Percentiles rank a stretch among this genome's conserved stretches.
Conservation (phyloP, 2,113 vertebrate species). For the Miniopterus natalensis region DNA sequence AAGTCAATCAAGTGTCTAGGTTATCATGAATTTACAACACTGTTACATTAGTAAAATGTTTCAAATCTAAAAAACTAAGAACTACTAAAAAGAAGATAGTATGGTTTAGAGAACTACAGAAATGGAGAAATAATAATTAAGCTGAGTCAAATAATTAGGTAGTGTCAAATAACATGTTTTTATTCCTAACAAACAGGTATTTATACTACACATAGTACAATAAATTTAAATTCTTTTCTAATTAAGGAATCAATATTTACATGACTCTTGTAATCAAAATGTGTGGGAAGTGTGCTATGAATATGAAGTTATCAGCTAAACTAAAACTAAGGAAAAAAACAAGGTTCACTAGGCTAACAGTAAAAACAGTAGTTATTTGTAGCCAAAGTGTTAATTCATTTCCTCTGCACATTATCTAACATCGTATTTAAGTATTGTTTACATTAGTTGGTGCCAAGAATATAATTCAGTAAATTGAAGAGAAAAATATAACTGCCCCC, state of each 20-base stretch:
- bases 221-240: constrained; percentile 41
- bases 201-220: not conserved
- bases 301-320: not conserved
- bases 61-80: not conserved
- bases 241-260: constrained; percentile 38
- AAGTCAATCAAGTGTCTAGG: not conserved
- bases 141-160: not conserved
- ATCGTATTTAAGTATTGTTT: not conserved
- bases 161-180: constrained; percentile 4
- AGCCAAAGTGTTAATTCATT: not conserved
- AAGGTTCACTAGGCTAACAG: not conserved
- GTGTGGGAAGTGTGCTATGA: not conserved
- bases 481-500: not conserved
- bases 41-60: constrained; percentile 21
- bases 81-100: not conserved
- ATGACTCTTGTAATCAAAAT: constrained; percentile 4
- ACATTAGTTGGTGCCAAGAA: not conserved
- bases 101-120: constrained; percentile 14
- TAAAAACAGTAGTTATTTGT: not conserved
- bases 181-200: not conserved
- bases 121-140: constrained; percentile 26
- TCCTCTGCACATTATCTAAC: not conserved
- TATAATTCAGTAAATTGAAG: not conserved
- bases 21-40: constrained; percentile 33
- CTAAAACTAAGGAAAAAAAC: not conserved